Percentiles rank a stretch among this genome's conserved stretches.
Evolutionary conservation across 2,888 invertebrate species (phyloP).

Genomic region (Pammene fasciana): DNA sequence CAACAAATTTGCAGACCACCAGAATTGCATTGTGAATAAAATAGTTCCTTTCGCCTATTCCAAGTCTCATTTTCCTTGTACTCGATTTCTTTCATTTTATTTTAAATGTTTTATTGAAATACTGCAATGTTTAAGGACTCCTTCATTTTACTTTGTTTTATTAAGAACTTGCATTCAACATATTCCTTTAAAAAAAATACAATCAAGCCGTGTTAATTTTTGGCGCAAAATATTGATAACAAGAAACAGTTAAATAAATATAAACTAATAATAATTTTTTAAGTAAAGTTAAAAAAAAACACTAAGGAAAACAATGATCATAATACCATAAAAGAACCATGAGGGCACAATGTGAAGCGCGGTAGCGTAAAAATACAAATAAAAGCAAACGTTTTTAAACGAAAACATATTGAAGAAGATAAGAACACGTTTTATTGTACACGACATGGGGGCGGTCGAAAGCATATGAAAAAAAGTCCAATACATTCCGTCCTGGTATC

Average conservation of each 20-base stretch:
- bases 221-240: no score
- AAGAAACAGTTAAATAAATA: no score
- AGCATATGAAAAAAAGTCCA: slow-evolving; percentile 50
- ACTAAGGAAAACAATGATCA: slow-evolving; percentile 45
- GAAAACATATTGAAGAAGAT: slow-evolving; percentile 72
- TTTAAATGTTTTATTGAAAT: neutral
- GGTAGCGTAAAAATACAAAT: slow-evolving; percentile 64
- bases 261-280: no score
- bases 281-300: neutral
- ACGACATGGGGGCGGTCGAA: slow-evolving; percentile 67
- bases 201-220: no score
- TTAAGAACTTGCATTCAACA: no score
- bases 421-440: slow-evolving; percentile 71
- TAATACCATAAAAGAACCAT: slow-evolving; percentile 49
- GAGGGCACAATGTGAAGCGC: slow-evolving; percentile 57
- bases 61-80: neutral
- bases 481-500: slow-evolving; percentile 53
- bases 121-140: neutral
- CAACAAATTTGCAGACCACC: slow-evolving; percentile 30
- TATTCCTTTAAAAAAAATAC: no score
- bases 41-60: slow-evolving; percentile 16
- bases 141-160: no score
- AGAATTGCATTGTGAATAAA: slow-evolving; percentile 23
- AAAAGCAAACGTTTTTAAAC: slow-evolving; percentile 68
- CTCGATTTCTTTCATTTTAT: neutral